These are phyloP conservation scores for Hecatera dysodea DNA, from an alignment of 2,888 invertebrate genomes.

Conservation along the genomic window DNA sequence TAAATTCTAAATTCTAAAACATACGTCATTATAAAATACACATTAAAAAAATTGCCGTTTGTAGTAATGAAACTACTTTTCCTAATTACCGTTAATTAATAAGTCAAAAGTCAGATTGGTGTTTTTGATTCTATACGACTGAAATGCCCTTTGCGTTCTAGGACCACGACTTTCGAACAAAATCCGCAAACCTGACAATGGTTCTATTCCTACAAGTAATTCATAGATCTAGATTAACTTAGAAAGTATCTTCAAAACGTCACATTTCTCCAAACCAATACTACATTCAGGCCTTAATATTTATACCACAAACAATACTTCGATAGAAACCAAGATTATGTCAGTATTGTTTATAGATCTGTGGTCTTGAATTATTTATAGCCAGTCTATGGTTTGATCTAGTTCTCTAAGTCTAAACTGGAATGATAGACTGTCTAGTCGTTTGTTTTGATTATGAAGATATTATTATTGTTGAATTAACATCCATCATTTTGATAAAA, in stretches of 20 bases:
- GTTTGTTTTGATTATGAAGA: conserved; percentile 51
- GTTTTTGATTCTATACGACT: no score
- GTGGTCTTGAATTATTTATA: conserved; percentile 50
- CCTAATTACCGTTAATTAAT: no score
- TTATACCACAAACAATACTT: conserved; percentile 39
- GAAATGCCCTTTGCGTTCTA: no score
- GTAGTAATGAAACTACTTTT: no score
- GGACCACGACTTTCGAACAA: no score
- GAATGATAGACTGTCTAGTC: conserved; percentile 37
- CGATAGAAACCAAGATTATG: conserved; percentile 49
- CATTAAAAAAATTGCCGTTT: no score
- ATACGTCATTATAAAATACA: no score
- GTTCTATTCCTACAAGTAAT: not conserved
- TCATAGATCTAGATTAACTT: not conserved
- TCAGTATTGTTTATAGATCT: conserved; percentile 52
- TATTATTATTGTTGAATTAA: conserved; percentile 29
- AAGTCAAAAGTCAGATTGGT: no score
- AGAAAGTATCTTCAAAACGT: conserved; percentile 28
- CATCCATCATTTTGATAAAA: conserved; percentile 50
- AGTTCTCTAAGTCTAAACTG: conserved; percentile 29
- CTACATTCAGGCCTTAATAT: conserved; percentile 17
- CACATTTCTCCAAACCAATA: not conserved
- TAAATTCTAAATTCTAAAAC: no score
- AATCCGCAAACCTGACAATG: no score
- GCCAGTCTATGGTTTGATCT: conserved; percentile 14